phyloP scores from a whole-genome alignment of 2,113 vertebrate species.

The Gymnarchus niloticus region DNA sequence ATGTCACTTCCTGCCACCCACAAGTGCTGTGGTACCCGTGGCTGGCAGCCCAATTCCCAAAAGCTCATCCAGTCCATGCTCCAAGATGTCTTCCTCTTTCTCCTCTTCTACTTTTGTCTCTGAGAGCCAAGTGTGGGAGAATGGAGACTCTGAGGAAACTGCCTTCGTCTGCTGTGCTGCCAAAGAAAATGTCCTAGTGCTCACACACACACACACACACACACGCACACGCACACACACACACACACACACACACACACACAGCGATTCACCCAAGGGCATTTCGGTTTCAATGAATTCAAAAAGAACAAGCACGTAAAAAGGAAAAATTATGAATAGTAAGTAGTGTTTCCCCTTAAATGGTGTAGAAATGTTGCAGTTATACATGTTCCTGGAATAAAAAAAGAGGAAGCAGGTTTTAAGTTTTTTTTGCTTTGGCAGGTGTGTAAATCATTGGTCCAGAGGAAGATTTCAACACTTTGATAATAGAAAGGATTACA shows the following conservation, averaged over 20 bases:
- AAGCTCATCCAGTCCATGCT: not conserved
- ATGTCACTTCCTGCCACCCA: not conserved
- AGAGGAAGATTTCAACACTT: not conserved
- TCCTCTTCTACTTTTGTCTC: not conserved
- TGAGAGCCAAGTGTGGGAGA: constrained; percentile 1
- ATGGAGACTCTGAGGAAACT: not conserved
- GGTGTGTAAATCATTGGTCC: not conserved
- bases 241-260: too few species aligned
- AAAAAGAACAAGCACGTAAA: not conserved
- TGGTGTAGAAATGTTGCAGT: not conserved
- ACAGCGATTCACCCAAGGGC: not conserved
- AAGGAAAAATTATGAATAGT: not conserved
- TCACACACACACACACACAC: too few species aligned
- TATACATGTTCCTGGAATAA: too few species aligned
- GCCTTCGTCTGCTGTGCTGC: not conserved
- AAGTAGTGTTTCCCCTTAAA: not conserved
- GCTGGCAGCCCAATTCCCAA: not conserved
- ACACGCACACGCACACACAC: too few species aligned
- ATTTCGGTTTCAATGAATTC: not conserved
- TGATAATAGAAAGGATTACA: not conserved
- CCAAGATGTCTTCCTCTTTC: not conserved
- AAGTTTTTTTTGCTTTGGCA: not conserved
- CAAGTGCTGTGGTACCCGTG: not conserved
- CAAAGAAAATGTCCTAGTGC: not conserved
- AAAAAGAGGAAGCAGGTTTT: not conserved